Evolutionary conservation across 2,888 invertebrate genomes (phyloP), one percentile per base, ranked within the genome.

Genomic region (Pherbina coryleti): DNA sequence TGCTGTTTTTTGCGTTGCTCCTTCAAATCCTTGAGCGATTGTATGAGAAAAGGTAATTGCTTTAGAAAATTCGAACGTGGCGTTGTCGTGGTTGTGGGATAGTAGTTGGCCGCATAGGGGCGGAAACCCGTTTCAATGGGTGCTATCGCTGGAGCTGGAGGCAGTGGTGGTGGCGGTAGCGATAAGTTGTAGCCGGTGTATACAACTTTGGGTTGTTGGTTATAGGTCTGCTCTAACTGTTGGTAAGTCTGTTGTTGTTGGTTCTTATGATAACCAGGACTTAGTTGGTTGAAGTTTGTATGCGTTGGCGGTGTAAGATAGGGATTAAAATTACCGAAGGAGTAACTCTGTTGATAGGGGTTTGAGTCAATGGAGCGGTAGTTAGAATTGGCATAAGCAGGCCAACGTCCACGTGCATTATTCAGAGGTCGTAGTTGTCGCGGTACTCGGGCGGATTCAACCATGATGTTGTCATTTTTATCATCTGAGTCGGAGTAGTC

Each of bases 321-420:
- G 0, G 88, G 89, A 83, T 89, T 88, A 69, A 84, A 89, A 1
- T 78, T 80, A 2, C 87, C 88, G 66, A 88, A 88, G 5, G 84
- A 82, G 67, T 83, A 86, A 3, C 84, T 81, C 0, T 80, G 77
- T 2, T 81, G 83, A 51, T 82, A 84, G 2, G 85, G 79, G 77
- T 81, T 79, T 14, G 86, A 81, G 62, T 89, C 86, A 19, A 87
- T 84, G 11, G 87, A 82, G 14, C 87, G 85, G 75, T 86, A 88
- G 77, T 85, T 85, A 28, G 72, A 71, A 8, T 64, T 70, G 55
- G 69, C 69, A 2, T 77, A 70, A 11, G 80, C 77, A 7, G 81
- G 55, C 83, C 86, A 86, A 34, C 85, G 84, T 0, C 81, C 77
- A 44, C 81, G 78, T 1, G 81, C 78, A 5, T 82, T 78, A 19